Base-by-base conservation (phyloP, 2,888 invertebrate species). In the Emmelina monodactyla region DNA sequence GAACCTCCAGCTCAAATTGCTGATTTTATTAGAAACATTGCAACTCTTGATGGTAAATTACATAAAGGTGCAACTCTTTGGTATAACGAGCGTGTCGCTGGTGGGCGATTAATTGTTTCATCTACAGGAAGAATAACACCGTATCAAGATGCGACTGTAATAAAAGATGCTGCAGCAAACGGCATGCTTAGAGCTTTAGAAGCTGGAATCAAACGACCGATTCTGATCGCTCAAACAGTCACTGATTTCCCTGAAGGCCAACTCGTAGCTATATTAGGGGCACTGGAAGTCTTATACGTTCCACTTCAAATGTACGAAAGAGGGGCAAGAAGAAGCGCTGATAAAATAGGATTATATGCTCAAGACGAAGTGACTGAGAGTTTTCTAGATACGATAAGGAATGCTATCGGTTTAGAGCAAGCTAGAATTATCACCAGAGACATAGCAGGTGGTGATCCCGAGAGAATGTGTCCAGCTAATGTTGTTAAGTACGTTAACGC, bases 281-380 rank as follows among this genome's bases (percentile, higher is more conserved):
- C 91, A 0, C 70, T 97, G 12, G 90, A 96, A 65, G 91, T 88
- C 10, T 78, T 95, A 11, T 97, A 97, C 80, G 88, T 91, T 55
- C 91, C 92, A 1, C 49, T 93, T 16, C 91, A 92, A 61, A 70
- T 87, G 7, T 79, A 92, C 37, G 92, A 94, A 63, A 76, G 82
- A 0, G 79, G 82, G 1, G 83, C 81, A 40, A 59, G 71, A 0
- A 75, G 68, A 40, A 88, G 87, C 58, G 83, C 87, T 12, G 71
- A 83, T 12, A 69, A 73, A 36, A 66, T 90, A 10, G 89, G 88
- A 1, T 79, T 90, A 16, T 64, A 72, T 40, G 85, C 83, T 50
- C 85, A 85, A 45, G 73, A 82, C 28, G 80, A 84, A 44, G 53
- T 65, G 14, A 70, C 72, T 2, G 80, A 82, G 40, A 68, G 76